Base-by-base conservation (phyloP, 2,888 invertebrate species). In the Xanthostigma xanthostigma region DNA sequence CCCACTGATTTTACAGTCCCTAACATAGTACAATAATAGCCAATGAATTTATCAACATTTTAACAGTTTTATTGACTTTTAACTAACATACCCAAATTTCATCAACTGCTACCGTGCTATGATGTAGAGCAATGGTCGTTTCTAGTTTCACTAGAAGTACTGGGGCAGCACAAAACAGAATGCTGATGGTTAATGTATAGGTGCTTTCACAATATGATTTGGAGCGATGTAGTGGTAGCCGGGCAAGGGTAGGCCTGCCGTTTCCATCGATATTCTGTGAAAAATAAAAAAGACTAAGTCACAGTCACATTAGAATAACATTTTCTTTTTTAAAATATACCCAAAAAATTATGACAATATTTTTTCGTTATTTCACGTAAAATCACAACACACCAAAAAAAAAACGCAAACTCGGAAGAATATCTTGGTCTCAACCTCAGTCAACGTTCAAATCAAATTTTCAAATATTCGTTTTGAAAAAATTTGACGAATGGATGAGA, bases 241-340 rank as follows among this genome's bases (percentile, higher is more conserved):
- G 53, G 87, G 85, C 74, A 90, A 81, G 62, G 89, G 88, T 72
- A 91, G 77, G 54, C 90, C 89, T 59, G 91, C 88, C 49, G 91
- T 91, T 76, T 92, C 91, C 88, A 91, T 88, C 52, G 90, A 87
- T 85, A 92, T 90, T 81, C 92, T 92, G 80, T 53, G 80, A 79
- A 68, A 62, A 59, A 64, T 64, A 51, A 51, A 50, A 36, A 17
- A 48, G 46, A 49, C 38, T 38, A 38, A 41, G n/a, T 41, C 17
- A 27, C 10, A 6, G 17, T 17, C 17, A 44, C 33, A 6, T 13
- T 35, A 35, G 35, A 44, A 42, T 17, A 17, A 13, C 33, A 11
- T n/a, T n/a, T 17, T 27, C 11, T 8, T 10, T 27, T 34, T 8
- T 10, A 44, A 44, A 44, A 44, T 44, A 34, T 27, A 34, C 6